Evolutionary conservation across 2,797 vertebrate genomes (phyloP).

Genomic region (Parauchenoglanis punctatus): DNA sequence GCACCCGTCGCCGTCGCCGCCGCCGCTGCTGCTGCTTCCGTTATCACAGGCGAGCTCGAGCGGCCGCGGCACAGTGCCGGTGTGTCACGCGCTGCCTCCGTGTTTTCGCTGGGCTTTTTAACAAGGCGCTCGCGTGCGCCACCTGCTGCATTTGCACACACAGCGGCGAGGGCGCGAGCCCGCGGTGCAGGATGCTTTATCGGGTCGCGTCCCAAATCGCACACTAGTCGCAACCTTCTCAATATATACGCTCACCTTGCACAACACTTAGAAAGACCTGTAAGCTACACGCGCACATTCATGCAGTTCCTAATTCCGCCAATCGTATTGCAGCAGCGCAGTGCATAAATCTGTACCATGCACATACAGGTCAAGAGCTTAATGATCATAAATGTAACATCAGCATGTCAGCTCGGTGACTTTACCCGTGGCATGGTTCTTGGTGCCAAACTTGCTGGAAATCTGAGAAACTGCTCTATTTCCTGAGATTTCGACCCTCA

Average conservation of each 20-base stretch:
- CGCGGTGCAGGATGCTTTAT: not conserved
- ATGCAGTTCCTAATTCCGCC: not conserved
- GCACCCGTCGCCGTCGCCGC: slow-evolving; percentile 1
- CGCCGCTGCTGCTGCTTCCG: not conserved
- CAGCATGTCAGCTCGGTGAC: not conserved
- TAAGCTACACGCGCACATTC: not conserved
- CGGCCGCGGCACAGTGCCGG: slow-evolving; percentile 1
- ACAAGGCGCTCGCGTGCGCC: slow-evolving; percentile 20
- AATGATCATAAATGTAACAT: too few species aligned
- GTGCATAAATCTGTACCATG: not conserved
- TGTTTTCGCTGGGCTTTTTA: not conserved
- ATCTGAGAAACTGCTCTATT: not conserved
- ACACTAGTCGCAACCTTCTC: not conserved
- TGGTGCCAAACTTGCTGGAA: not conserved
- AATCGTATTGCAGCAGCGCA: not conserved
- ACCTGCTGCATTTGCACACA: slow-evolving; percentile 2
- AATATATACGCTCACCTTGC: not conserved
- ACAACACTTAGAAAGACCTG: not conserved
- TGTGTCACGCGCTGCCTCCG: slow-evolving; percentile 6
- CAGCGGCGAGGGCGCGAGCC: not conserved
- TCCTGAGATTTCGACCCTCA: not conserved
- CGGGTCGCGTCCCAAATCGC: not conserved
- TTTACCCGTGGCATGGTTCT: not conserved
- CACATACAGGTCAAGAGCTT: not conserved
- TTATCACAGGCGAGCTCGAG: not conserved